Evolutionary conservation across 2,113 vertebrate genomes (phyloP).

Genomic region (Siphamia tubifer): DNA sequence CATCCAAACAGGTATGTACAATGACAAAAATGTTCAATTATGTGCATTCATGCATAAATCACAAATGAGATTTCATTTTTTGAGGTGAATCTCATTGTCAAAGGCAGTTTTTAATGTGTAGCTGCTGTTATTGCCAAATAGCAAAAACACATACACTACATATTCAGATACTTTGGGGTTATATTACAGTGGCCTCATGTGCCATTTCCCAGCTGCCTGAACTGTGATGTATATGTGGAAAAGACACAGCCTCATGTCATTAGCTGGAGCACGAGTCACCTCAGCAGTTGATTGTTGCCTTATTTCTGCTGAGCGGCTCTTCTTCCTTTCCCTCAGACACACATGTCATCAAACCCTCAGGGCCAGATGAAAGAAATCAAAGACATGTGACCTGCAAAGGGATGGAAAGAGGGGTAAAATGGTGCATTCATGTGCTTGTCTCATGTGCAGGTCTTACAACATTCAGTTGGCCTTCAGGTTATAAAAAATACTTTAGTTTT

Average conservation of each 20-base stretch:
- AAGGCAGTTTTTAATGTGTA: not conserved
- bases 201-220: conserved; percentile 6
- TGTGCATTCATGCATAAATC: too few species aligned
- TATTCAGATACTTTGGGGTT: not conserved
- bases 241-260: conserved; percentile 22
- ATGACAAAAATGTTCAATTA: too few species aligned
- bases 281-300: conserved; percentile 43
- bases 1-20: too few species aligned
- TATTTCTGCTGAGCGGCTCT: conserved; percentile 15
- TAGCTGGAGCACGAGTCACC: conserved; percentile 38
- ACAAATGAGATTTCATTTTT: too few species aligned
- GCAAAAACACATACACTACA: not conserved
- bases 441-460: not conserved
- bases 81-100: too few species aligned
- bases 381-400: conserved; percentile 42
- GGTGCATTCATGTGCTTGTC: not conserved
- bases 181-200: not conserved
- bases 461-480: not conserved
- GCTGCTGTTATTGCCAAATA: not conserved
- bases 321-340: not conserved
- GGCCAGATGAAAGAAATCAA: conserved; percentile 48
- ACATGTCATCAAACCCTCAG: conserved; percentile 22
- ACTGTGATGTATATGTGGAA: not conserved
- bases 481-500: not conserved
- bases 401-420: not conserved